Conservation (phyloP, 2,113 vertebrate species). For the Drymodes brunneopygia region DNA sequence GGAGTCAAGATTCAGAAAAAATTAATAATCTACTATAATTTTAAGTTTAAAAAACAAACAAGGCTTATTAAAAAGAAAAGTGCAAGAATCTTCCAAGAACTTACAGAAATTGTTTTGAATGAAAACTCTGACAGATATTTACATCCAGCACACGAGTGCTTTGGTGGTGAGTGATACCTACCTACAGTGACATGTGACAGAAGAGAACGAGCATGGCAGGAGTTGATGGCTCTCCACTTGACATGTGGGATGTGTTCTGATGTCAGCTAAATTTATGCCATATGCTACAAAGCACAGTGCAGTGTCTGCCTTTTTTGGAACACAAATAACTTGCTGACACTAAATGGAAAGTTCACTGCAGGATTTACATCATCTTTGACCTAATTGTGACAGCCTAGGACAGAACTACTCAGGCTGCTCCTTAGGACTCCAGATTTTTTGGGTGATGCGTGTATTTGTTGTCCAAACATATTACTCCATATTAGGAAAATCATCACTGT, state of each 20-base stretch:
- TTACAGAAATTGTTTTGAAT: neutral
- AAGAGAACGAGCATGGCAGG: neutral
- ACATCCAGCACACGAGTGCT: neutral
- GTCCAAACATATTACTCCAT: neutral
- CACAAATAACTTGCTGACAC: conserved; percentile 26
- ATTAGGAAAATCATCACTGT: neutral
- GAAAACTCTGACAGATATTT: neutral
- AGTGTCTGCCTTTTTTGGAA: conserved; percentile 45
- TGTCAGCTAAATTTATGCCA: conserved; percentile 50
- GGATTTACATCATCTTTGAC: conserved; percentile 59
- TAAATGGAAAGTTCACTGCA: conserved; percentile 42
- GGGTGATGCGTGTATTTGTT: neutral
- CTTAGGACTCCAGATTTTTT: neutral
- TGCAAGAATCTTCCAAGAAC: neutral
- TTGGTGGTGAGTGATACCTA: neutral
- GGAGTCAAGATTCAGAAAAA: neutral
- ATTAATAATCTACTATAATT: neutral
- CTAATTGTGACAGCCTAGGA: conserved; percentile 31
- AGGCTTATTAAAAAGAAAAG: neutral
- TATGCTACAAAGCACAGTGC: neutral
- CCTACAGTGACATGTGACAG: neutral
- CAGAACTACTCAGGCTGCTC: conserved; percentile 21
- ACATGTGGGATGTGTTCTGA: conserved; percentile 8
- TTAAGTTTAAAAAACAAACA: neutral
- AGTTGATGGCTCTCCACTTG: neutral